Percentiles rank a stretch among this genome's conserved stretches.
Conservation (phyloP, 2,797 vertebrate species). For the Acipenser transmontanus region DNA sequence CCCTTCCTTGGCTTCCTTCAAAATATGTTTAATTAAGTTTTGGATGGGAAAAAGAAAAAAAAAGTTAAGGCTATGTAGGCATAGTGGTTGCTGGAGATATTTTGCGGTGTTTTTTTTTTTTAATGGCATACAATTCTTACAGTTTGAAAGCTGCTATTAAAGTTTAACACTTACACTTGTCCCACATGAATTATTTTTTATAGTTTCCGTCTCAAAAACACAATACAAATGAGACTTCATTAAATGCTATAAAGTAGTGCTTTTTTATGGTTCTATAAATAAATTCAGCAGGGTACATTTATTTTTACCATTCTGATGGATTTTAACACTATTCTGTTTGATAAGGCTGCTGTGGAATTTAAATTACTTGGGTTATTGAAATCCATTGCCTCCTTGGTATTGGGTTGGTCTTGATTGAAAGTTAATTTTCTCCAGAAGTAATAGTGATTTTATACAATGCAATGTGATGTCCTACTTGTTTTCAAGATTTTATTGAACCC, state of each 20-base stretch:
- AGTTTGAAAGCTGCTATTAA: slow-evolving; percentile 16
- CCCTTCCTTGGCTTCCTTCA: slow-evolving; percentile 30
- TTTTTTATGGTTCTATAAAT: background rate
- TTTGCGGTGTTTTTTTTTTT: no score
- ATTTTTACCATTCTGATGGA: background rate
- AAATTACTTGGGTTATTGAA: no score
- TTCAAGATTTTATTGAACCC: no score
- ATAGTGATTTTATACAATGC: no score
- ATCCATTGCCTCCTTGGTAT: no score
- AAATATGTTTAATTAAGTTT: slow-evolving; percentile 39
- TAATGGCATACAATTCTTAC: no score
- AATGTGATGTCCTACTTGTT: no score
- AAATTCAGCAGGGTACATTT: background rate
- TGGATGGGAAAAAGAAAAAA: slow-evolving; percentile 23
- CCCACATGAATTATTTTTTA: slow-evolving; percentile 15
- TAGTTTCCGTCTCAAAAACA: slow-evolving; percentile 7
- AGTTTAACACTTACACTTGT: slow-evolving; percentile 19
- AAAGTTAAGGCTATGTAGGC: no score
- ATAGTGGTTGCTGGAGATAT: no score
- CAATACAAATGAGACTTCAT: slow-evolving; percentile 3
- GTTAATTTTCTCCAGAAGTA: no score
- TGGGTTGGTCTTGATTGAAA: no score
- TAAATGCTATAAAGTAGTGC: background rate
- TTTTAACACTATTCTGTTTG: background rate
- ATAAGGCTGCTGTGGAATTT: no score